phyloP scores from a whole-genome alignment of 2,797 vertebrate species.

The Pangasius djambal region DNA sequence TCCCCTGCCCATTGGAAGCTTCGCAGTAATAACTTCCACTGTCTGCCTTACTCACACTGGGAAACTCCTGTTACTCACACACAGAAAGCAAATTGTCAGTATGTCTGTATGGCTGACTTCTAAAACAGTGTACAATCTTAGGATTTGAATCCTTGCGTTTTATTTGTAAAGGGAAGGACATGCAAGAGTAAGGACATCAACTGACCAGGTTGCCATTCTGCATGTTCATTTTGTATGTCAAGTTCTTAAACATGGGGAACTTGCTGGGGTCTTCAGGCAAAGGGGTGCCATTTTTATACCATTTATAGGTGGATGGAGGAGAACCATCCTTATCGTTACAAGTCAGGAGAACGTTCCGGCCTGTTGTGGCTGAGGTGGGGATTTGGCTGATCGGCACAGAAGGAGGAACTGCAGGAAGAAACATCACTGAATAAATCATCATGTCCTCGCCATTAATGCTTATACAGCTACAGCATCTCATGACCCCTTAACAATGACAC shows the following conservation, averaged over 20 bases:
- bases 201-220: conserved; percentile 81
- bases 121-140: background rate
- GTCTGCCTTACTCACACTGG: conserved; percentile 63
- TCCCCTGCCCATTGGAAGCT: conserved; percentile 74
- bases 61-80: conserved; percentile 74
- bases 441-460: background rate
- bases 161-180: background rate
- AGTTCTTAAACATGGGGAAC: conserved; percentile 77
- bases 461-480: background rate
- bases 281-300: conserved; percentile 74
- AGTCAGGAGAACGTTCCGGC: conserved; percentile 59
- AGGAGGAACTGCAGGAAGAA: conserved; percentile 77
- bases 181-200: background rate
- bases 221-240: conserved; percentile 77
- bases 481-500: background rate
- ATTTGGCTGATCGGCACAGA: conserved; percentile 73
- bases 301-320: conserved; percentile 77
- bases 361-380: conserved; percentile 80
- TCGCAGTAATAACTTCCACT: conserved; percentile 79
- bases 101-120: background rate
- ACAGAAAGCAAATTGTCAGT: background rate
- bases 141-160: background rate
- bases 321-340: conserved; percentile 79
- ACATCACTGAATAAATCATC: background rate
- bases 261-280: conserved; percentile 76